These are phyloP conservation scores for Phalacrocorax pelagicus DNA, from an alignment of 2,113 vertebrate genomes.

Conservation along the genomic window DNA sequence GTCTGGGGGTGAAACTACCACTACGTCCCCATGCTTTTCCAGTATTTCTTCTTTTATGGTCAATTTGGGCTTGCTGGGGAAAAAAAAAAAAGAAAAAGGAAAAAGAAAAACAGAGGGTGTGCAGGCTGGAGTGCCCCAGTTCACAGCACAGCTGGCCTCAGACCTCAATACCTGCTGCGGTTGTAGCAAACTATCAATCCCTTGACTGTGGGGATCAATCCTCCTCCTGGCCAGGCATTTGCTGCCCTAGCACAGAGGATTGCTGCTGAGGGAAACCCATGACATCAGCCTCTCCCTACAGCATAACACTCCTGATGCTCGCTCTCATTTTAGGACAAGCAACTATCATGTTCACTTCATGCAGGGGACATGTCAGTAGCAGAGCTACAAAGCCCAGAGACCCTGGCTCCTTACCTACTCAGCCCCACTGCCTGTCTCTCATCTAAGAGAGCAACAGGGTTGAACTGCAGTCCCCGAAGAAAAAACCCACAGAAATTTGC, in stretches of 20 bases:
- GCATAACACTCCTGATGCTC: not conserved
- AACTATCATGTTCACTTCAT: not conserved
- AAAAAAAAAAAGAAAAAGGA: not conserved
- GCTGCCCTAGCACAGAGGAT: not conserved
- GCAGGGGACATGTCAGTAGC: too few relatives aligned
- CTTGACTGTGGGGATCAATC: not conserved
- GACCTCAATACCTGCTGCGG: not conserved
- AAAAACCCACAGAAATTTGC: not conserved
- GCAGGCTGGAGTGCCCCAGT: not conserved
- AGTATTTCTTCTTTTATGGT: constrained; percentile 33
- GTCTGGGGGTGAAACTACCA: not conserved
- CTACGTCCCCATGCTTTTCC: constrained; percentile 21
- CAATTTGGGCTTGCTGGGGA: constrained; percentile 16
- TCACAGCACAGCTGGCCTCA: not conserved
- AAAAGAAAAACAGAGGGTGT: not conserved
- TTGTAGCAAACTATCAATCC: not conserved
- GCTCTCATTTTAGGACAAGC: not conserved
- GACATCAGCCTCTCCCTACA: not conserved
- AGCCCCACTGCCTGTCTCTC: not conserved
- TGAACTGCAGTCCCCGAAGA: not conserved
- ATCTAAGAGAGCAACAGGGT: not conserved
- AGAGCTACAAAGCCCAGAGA: not conserved
- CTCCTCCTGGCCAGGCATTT: not conserved
- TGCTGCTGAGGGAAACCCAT: not conserved
- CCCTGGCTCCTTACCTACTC: not conserved